Percentiles rank a stretch among this genome's conserved stretches.
Evolutionary conservation across 1,140 invertebrate species (phyloP).

Genomic region (Nebria ingens): DNA sequence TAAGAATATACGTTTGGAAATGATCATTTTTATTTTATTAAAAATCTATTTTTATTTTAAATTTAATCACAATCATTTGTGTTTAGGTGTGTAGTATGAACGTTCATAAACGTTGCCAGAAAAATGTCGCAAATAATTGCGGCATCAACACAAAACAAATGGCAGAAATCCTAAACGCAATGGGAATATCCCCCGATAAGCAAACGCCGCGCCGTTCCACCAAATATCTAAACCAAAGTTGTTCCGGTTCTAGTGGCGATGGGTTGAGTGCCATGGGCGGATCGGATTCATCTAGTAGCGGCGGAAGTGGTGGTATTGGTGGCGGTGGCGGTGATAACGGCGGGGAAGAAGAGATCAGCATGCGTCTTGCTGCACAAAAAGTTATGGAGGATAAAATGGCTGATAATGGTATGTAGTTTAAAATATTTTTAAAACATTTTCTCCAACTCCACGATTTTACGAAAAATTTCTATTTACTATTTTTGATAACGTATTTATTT

Average conservation of each 20-base stretch:
- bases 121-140: slow-evolving; percentile 99
- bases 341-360: not conserved
- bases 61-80: slow-evolving; percentile 13
- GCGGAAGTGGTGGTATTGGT: not conserved
- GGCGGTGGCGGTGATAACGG: not conserved
- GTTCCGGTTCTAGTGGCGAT: slow-evolving; percentile 17
- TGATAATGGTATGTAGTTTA: slow-evolving; percentile 22
- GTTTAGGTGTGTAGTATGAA: slow-evolving; percentile 85
- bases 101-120: slow-evolving; percentile 97
- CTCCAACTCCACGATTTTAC: too few species aligned
- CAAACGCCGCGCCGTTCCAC: slow-evolving; percentile 56
- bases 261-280: not conserved
- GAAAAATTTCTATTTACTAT: too few species aligned
- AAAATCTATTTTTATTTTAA: too few species aligned
- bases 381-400: slow-evolving; percentile 28
- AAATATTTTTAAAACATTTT: slow-evolving; percentile 1
- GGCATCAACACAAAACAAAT: slow-evolving; percentile 96
- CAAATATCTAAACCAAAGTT: slow-evolving; percentile 33
- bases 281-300: not conserved
- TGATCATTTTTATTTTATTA: slow-evolving; percentile 4
- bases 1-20: slow-evolving; percentile 2
- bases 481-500: too few species aligned
- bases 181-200: slow-evolving; percentile 89
- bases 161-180: slow-evolving; percentile 80
- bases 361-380: slow-evolving; percentile 15